Base-by-base conservation (phyloP, 1,140 invertebrate genomes). In the Coelopa frigida region DNA sequence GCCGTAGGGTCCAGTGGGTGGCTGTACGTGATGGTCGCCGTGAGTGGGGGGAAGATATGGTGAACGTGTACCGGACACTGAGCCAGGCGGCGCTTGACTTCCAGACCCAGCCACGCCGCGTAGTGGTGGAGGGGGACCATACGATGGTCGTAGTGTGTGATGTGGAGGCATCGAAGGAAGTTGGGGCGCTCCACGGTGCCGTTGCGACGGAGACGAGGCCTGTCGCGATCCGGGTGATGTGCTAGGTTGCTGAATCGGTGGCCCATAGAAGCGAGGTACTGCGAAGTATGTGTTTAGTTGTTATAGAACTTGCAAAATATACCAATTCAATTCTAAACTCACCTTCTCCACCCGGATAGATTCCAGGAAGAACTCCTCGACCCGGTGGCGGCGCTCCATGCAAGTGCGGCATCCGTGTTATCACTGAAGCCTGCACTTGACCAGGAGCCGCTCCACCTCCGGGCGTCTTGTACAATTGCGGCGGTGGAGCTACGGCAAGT, bases 351-450 rank as follows among this genome's bases (percentile, higher is more conserved):
- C 43, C 37, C 4, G 43, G 20, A 41, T 41, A 50, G 15, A 41
- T 36, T 8, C 31, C 39, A 17, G 22, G 26, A 31, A 42, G 24
- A 12, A 39, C 26, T 8, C 27, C 17, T 12, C 44, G 36, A 5
- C 31, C 51, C 27, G 54, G 53, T 0, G 54, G 49, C 7, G 57
- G 68, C 1, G 68, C 59, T 0, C 75, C 69, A 27, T 77, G 73
- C 1, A 74, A 69, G 39, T 80, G 77, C 27, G 79, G 65, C 75
- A 82, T 80, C 33, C 78, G 71, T 2, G 78, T 81, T 14, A 81
- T 80, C 2, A 81, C 78, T 17, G 78, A 80, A 21, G 79, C 75
- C 38, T 74, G 74, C 59, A 39, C 54, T 55, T 54, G 51, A 1
- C 14, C 31, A 10, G 42, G 11, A n/a, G 26, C 27, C 3, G 8